These are phyloP conservation scores for Scaptomyza parva DNA, from an alignment of 2,888 invertebrate genomes.

Conservation along the genomic window DNA sequence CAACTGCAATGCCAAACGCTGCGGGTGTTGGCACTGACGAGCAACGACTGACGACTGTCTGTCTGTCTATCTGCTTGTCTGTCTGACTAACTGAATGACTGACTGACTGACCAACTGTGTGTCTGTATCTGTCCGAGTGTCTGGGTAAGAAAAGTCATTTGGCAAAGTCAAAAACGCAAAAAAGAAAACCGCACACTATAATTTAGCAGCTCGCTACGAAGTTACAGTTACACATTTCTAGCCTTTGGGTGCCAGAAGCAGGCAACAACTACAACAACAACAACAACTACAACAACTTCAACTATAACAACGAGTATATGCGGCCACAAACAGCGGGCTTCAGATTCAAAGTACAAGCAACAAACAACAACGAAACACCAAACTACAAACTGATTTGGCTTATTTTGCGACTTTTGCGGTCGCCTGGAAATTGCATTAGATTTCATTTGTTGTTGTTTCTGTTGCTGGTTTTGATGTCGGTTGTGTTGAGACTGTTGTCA, in stretches of 20 bases:
- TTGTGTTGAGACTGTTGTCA: slow-evolving; percentile 54
- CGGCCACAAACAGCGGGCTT: slow-evolving; percentile 16
- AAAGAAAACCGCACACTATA: slow-evolving; percentile 68
- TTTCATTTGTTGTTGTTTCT: slow-evolving; percentile 19
- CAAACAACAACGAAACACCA: slow-evolving; percentile 23
- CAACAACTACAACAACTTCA: slow-evolving; percentile 12
- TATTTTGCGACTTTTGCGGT: slow-evolving; percentile 67
- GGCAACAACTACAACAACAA: not conserved
- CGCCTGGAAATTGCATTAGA: slow-evolving; percentile 57
- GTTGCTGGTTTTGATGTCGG: slow-evolving; percentile 10
- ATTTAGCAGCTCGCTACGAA: slow-evolving; percentile 59
- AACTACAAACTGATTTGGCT: slow-evolving; percentile 69
- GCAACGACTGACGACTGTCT: slow-evolving; percentile 30
- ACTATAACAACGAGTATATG: not conserved
- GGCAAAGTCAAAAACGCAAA: slow-evolving; percentile 53
- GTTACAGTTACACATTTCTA: slow-evolving; percentile 72
- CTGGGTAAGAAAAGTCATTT: slow-evolving; percentile 69
- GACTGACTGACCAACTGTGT: slow-evolving; percentile 23
- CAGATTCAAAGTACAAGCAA: slow-evolving; percentile 20
- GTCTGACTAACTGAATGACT: slow-evolving; percentile 18
- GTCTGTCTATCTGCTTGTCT: slow-evolving; percentile 5
- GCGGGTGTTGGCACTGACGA: slow-evolving; percentile 77
- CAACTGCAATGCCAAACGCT: slow-evolving; percentile 75
- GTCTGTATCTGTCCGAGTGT: slow-evolving; percentile 14
- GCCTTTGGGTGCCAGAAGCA: slow-evolving; percentile 50